Evolutionary conservation across 2,888 invertebrate species (phyloP), one percentile per base, ranked within the genome.

Genomic region (Leptopterna dolabrata): DNA sequence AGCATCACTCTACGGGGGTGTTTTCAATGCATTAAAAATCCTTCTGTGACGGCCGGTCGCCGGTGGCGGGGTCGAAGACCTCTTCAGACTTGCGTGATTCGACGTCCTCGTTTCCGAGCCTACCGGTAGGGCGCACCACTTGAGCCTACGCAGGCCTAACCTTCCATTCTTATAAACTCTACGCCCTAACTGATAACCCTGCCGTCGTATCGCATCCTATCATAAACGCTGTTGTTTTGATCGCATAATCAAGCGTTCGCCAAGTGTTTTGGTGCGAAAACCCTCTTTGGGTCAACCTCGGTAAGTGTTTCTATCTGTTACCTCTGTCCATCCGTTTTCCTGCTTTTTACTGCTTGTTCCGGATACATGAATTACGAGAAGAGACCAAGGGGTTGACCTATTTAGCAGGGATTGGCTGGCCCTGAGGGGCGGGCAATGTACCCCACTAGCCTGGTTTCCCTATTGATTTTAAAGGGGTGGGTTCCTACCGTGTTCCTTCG

Each of bases 401-500:
- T 83, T 83, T 83, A 41, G 14, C 43, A 16, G 55, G 83, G 83
- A 83, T 83, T 83, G 83, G 83, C 83, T 83, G 83, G 29, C 24
- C 83, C 43, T 47, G 63, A 41, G 36, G 83, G 83, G 81, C 30
- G n/a, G 83, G 83, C 3, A 16, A 29, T 78, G 41, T 70, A 83
- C 83, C 83, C 83, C 83, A 83, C 83, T 83, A 83, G 83, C 83
- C 83, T 83, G 83, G 63, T 83, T 83, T 83, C 43, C 83, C 70
- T 83, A 83, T 83, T 83, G 83, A 83, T 83, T 83, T 70, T 43
- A 4, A 55, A 41, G 63, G 63, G 83, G 51, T 27, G 63, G 70
- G 36, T 41, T 70, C 70, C 43, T 63, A 41, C n/a, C 63, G n/a
- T 19, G 24, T 11, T 27, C 41, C 43, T 45, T 9, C 83, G 83